Percentiles rank a stretch among this genome's conserved stretches.
Conservation (phyloP, 2,113 vertebrate species). For the Saccopteryx leptura region DNA sequence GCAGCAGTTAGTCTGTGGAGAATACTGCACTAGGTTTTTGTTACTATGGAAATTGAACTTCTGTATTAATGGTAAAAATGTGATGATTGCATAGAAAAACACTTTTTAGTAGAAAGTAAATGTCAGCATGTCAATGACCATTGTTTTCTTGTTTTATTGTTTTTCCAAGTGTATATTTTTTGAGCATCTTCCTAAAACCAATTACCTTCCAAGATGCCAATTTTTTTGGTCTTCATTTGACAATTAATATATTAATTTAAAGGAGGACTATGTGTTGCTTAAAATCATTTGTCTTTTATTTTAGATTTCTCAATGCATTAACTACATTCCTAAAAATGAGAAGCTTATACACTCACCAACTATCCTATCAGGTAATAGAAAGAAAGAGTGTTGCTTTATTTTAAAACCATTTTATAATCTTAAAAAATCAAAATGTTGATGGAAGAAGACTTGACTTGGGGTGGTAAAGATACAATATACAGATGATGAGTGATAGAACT, state of each 20-base stretch:
- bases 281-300: not conserved
- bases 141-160: not conserved
- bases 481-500: too few relatives aligned
- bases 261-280: not conserved
- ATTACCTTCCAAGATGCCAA: not conserved
- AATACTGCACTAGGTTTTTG: not conserved
- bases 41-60: slow-evolving; percentile 48
- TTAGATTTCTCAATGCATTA: not conserved
- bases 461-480: too few relatives aligned
- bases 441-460: too few relatives aligned
- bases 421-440: slow-evolving; percentile 24
- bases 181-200: not conserved
- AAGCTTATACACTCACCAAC: not conserved
- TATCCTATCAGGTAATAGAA: not conserved
- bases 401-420: slow-evolving; percentile 45
- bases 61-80: slow-evolving; percentile 20
- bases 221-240: not conserved
- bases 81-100: not conserved
- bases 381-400: not conserved
- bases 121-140: not conserved
- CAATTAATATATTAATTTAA: slow-evolving; percentile 10
- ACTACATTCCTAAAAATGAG: not conserved
- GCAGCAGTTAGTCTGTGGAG: not conserved
- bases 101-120: slow-evolving; percentile 30
- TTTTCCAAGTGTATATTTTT: slow-evolving; percentile 28